phyloP scores from a whole-genome alignment of 1,140 invertebrate genomes.

The Drosophila saltans region DNA sequence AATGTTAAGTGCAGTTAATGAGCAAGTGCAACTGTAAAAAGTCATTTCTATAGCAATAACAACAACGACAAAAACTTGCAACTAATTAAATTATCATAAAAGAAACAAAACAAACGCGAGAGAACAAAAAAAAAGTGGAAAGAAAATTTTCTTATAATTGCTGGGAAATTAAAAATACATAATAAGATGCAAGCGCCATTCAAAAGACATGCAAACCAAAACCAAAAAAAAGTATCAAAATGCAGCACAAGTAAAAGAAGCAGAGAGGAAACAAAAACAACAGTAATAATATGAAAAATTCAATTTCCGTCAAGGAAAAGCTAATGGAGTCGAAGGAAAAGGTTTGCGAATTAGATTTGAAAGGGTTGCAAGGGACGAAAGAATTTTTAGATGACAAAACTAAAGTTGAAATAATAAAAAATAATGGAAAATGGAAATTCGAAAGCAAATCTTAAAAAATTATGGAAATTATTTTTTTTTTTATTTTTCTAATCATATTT shows the following conservation, averaged over 20 bases:
- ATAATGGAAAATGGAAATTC: neutral
- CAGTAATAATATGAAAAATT: slow-evolving; percentile 58
- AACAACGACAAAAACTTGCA: slow-evolving; percentile 53
- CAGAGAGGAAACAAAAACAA: neutral
- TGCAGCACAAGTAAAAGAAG: neutral
- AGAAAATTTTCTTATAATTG: slow-evolving; percentile 68
- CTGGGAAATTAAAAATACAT: slow-evolving; percentile 47
- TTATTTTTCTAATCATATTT: no score
- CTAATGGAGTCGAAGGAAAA: slow-evolving; percentile 31
- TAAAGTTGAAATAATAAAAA: neutral
- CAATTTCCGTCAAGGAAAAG: slow-evolving; percentile 58
- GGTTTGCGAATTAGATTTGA: neutral
- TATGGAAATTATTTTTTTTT: neutral
- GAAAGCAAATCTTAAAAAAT: neutral
- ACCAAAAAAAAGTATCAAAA: neutral
- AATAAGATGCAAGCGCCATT: slow-evolving; percentile 33
- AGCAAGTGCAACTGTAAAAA: slow-evolving; percentile 45
- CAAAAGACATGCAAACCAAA: neutral
- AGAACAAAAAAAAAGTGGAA: slow-evolving; percentile 1
- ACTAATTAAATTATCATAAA: slow-evolving; percentile 77
- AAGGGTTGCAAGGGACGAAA: neutral
- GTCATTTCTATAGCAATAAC: slow-evolving; percentile 22
- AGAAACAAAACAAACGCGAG: slow-evolving; percentile 22
- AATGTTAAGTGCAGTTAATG: slow-evolving; percentile 79
- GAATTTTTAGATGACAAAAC: neutral